Base-by-base conservation (phyloP, 2,797 vertebrate species). In the Eidolon dupreanum region DNA sequence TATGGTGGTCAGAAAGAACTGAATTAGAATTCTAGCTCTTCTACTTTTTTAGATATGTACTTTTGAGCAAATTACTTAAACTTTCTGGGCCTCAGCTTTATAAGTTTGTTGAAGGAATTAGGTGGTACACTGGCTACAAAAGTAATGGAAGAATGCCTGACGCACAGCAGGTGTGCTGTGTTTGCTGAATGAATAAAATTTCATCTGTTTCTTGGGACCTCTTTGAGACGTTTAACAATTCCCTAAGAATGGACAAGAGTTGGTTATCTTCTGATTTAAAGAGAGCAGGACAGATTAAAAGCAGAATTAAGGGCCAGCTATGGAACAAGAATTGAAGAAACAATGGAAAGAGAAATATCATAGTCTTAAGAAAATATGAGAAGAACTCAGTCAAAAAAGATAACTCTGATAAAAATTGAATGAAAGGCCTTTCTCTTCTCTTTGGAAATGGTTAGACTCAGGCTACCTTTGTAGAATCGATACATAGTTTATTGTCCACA, bases 21-120 rank as follows among this genome's bases (percentile, higher is more conserved):
- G 6, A 20, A 28, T 84, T 83, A 28, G 31, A 97, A 95, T 75
- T 70, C 55, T 57, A 92, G 57, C 33, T 93, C 53, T 92, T 88
- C 46, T 71, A 51, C 59, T 81, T 75, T 94, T 88, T 73, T 15
- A 74, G 51, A 70, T 33, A 41, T 0, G 26, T 9, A 59, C 38
- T 10, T 53, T 73, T 41, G 55, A n/a, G 31, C n/a, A 88, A 93
- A 36, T 51, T 88, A 73, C 81, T 87, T 31, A 79, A 49, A 70
- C 8, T 5, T 19, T 61, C 70, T 33, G 57, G 59, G 28, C 33
- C 36, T 91, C 53, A 65, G 49, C 43, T 84, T 87, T 49, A 77
- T 19, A 46, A 79, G 38, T 78, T 22, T 81, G 8, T 57, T 46
- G 49, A 70, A 75, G 83, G 28, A 17, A 87, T 43, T 38, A 33